A percentile compares a stretch with the other conserved stretches of the same genome.
These are phyloP conservation scores for Aphidius ervi DNA, from an alignment of 1,140 invertebrate genomes.

Conservation along the genomic window DNA sequence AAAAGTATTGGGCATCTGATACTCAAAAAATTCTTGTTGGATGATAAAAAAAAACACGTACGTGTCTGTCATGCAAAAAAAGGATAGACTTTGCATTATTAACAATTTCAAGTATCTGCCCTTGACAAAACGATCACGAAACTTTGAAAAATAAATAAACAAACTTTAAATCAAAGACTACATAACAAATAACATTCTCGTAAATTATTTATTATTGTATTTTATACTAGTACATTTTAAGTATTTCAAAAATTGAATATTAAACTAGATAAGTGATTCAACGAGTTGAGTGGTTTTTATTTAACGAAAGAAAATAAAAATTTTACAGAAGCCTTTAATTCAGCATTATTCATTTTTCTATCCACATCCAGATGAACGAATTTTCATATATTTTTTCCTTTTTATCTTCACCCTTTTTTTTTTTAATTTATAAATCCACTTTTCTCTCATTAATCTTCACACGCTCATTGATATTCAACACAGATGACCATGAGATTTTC, in stretches of 20 bases:
- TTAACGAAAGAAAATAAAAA: no score
- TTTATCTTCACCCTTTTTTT: no score
- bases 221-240: background rate
- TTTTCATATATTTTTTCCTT: no score
- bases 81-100: constrained; percentile 28
- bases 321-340: no score
- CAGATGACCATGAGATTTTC: constrained; percentile 20
- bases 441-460: no score
- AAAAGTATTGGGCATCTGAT: constrained; percentile 14
- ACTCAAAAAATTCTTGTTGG: background rate
- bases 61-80: constrained; percentile 21
- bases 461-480: constrained; percentile 27
- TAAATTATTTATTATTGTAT: constrained; percentile 8
- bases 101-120: constrained; percentile 10
- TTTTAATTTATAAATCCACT: no score
- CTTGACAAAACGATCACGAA: constrained; percentile 16
- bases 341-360: no score
- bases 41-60: constrained; percentile 6
- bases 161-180: background rate
- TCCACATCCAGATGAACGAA: no score
- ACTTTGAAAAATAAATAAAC: background rate
- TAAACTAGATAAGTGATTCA: no score
- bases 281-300: no score
- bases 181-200: background rate
- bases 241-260: no score